Percentiles rank a stretch among this genome's conserved stretches.
These are phyloP conservation scores for Dryocosmus kuriphilus DNA, from an alignment of 2,888 invertebrate genomes.

Conservation along the genomic window DNA sequence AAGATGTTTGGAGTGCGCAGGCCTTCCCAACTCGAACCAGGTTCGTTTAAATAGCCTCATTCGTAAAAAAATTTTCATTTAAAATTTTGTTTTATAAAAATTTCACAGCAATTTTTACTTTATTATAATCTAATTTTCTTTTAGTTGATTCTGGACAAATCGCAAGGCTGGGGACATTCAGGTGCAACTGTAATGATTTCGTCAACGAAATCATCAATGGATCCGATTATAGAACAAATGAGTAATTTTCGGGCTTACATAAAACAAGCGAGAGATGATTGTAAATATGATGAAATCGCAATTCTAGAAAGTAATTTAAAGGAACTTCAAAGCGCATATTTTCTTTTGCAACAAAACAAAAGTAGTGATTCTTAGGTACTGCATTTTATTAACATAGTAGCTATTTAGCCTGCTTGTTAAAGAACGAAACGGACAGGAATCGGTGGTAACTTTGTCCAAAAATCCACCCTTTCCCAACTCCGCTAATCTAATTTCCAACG, in stretches of 20 bases:
- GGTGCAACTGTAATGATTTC: slow-evolving; percentile 67
- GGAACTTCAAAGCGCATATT: slow-evolving; percentile 86
- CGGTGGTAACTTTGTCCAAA: too few relatives aligned
- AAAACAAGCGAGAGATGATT: slow-evolving; percentile 88
- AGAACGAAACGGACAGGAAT: too few relatives aligned
- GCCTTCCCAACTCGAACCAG: slow-evolving; percentile 25
- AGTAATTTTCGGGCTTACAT: slow-evolving; percentile 95
- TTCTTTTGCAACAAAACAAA: slow-evolving; percentile 69
- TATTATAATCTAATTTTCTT: slow-evolving; percentile 38
- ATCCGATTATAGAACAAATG: slow-evolving; percentile 94
- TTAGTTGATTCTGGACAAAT: slow-evolving; percentile 69
- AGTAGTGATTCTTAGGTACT: slow-evolving; percentile 57
- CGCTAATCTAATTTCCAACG: too few relatives aligned
- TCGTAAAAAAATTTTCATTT: too few relatives aligned
- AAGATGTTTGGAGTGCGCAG: slow-evolving; percentile 61
- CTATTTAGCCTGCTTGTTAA: too few relatives aligned
- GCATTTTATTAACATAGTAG: background rate
- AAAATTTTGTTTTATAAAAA: too few relatives aligned
- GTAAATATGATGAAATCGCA: slow-evolving; percentile 85
- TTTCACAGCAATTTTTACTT: too few relatives aligned
- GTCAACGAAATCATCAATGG: slow-evolving; percentile 70
- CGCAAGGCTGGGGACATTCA: slow-evolving; percentile 76
- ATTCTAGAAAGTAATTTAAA: slow-evolving; percentile 93
- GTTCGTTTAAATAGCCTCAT: too few relatives aligned
- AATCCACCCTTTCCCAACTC: too few relatives aligned